A percentile compares a stretch with the other conserved stretches of the same genome.
phyloP scores from a whole-genome alignment of 2,113 vertebrate species.

The Puffinus mauretanicus region DNA sequence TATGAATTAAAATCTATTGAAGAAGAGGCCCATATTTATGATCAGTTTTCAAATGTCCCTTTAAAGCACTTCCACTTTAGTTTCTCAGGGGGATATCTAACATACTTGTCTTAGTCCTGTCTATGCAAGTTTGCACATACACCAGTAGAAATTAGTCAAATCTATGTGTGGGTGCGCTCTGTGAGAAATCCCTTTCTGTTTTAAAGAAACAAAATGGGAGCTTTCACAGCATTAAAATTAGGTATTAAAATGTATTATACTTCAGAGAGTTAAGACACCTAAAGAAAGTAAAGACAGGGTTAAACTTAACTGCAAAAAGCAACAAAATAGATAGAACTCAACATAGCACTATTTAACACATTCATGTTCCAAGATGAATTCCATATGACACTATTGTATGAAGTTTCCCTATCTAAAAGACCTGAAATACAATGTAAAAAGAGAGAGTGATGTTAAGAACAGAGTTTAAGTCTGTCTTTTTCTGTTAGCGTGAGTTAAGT shows the following conservation, averaged over 20 bases:
- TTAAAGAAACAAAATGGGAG: background rate
- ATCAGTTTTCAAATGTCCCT: background rate
- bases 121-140: background rate
- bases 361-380: background rate
- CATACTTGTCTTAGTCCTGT: background rate
- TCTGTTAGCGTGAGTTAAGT: constrained; percentile 59
- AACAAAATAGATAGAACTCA: background rate
- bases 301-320: background rate
- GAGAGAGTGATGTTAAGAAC: background rate
- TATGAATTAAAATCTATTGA: background rate
- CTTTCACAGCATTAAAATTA: background rate
- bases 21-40: background rate
- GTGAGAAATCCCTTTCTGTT: background rate
- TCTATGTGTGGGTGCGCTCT: background rate
- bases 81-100: background rate
- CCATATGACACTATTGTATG: background rate
- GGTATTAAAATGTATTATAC: background rate
- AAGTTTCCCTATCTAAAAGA: background rate
- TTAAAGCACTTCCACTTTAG: background rate
- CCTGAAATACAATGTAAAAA: background rate
- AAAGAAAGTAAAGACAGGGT: background rate
- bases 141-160: background rate
- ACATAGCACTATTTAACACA: background rate
- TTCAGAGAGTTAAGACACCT: background rate
- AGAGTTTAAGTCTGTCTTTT: background rate